Evolutionary conservation across 2,797 vertebrate genomes (phyloP), one percentile per base, ranked within the genome.

Genomic region (Pangasius mekongensis): DNA sequence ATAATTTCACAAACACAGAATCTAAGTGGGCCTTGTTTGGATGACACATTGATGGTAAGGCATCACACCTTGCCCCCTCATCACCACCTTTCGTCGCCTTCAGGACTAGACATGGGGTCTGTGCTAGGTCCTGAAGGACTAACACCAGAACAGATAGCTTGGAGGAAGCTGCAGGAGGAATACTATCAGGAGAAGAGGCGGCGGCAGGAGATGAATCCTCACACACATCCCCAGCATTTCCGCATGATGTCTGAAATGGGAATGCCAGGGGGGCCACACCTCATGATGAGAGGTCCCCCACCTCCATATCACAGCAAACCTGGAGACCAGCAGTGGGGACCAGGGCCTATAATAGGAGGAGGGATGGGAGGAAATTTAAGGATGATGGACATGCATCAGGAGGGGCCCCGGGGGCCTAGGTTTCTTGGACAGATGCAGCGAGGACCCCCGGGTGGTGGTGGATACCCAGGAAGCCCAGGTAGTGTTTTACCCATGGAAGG

Each of bases 241-340:
- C 95, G 96, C 88, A 94, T 97, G 93, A 95, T 96, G 93, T 90
- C 92, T 2, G 96, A 97, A 87, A 95, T 96, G 91, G 93, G 93
- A 90, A 94, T 96, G 92, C 94, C 94, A 14, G 95, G 95, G n/a
- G 94, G 93, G 30, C 95, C 94, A 33, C 89, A 91, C 5, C 92
- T 98, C 94, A 96, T 99, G 94, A 97, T 98, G 87, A 95, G 98
- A 86, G 98, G 98, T 2, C 99, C 99, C 0, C 99, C 98, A 0
- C 98, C 98, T 2, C 98, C 98, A 39, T 99, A 99, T 93, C 98
- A 98, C 94, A 99, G 98, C 94, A 99, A 99, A 90, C 96, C 97
- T 5, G 97, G 97, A 27, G 98, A 98, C 62, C 98, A 97, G 27
- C 94, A 96, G 83, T 97, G 97, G 95, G 95, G 96, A 82, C 95